A percentile compares a stretch with the other conserved stretches of the same genome.
Evolutionary conservation across 2,888 invertebrate genomes (phyloP).

Genomic region (Phyllotreta cruciferae): DNA sequence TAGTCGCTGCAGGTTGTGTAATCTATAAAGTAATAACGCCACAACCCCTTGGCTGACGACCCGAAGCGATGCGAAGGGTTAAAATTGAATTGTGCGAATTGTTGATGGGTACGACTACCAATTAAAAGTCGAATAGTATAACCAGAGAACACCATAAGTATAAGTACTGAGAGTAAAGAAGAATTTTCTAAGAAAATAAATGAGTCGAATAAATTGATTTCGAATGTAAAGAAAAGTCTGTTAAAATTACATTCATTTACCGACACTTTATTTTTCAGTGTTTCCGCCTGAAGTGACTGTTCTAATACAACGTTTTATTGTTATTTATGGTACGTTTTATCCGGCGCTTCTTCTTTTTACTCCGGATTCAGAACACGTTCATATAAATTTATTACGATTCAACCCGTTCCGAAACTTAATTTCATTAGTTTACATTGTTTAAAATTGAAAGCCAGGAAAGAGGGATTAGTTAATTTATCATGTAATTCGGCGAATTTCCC

Average conservation of each 20-base stretch:
- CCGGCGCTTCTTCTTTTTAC: slow-evolving; percentile 50
- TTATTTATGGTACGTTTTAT: slow-evolving; percentile 51
- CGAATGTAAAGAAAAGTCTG: neutral
- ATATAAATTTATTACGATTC: slow-evolving; percentile 59
- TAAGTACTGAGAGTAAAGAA: too few relatives aligned
- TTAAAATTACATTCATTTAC: slow-evolving; percentile 13
- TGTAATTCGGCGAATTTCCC: slow-evolving; percentile 57
- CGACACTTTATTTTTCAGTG: slow-evolving; percentile 1
- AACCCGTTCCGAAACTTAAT: slow-evolving; percentile 61
- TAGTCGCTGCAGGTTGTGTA: slow-evolving; percentile 35
- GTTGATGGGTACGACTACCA: neutral
- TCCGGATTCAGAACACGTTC: slow-evolving; percentile 54
- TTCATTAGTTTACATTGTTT: slow-evolving; percentile 62
- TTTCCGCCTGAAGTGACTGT: slow-evolving; percentile 18
- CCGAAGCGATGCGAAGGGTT: slow-evolving; percentile 15
- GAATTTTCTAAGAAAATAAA: too few relatives aligned
- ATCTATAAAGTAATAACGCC: slow-evolving; percentile 32
- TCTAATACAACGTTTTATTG: slow-evolving; percentile 28
- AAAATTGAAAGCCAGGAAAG: slow-evolving; percentile 58
- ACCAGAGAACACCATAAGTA: too few relatives aligned
- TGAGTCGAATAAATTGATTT: too few relatives aligned
- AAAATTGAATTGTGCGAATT: slow-evolving; percentile 21
- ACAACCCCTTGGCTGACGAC: slow-evolving; percentile 29
- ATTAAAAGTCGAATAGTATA: slow-evolving; percentile 1
- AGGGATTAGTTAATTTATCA: slow-evolving; percentile 60